Evolutionary conservation across 2,888 invertebrate species (phyloP).

Genomic region (Unio pictorum): DNA sequence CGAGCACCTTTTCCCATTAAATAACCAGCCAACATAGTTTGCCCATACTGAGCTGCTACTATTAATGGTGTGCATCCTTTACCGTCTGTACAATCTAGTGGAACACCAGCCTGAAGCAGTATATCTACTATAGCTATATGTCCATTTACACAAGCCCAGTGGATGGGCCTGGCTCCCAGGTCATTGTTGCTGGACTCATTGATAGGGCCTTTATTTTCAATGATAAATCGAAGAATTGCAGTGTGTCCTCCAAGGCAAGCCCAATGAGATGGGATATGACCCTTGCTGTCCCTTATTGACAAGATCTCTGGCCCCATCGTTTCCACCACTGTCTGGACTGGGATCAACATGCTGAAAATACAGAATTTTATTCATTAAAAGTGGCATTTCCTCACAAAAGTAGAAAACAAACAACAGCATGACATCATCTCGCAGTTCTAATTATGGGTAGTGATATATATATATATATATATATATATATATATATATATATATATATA

Average conservation of each 20-base stretch:
- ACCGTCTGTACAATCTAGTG: conserved; percentile 90
- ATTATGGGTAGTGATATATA: too few relatives aligned
- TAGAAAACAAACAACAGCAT: too few relatives aligned
- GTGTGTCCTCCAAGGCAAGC: conserved; percentile 90
- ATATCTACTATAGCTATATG: conserved; percentile 90
- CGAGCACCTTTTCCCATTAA: conserved; percentile 91
- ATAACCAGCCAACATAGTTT: conserved; percentile 91
- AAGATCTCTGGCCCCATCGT: conserved; percentile 82
- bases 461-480: too few relatives aligned
- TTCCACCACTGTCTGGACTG: conserved; percentile 87
- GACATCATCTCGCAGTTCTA: too few relatives aligned
- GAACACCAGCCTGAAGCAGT: conserved; percentile 80
- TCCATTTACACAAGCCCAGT: conserved; percentile 95
- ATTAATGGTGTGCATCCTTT: conserved; percentile 90
- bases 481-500: too few relatives aligned
- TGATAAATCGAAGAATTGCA: conserved; percentile 88
- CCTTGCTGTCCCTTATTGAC: conserved; percentile 89
- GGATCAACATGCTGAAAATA: conserved; percentile 81
- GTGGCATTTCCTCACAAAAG: too few relatives aligned
- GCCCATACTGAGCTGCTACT: conserved; percentile 91
- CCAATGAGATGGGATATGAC: conserved; percentile 95
- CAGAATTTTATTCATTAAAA: background rate
- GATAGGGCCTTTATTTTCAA: conserved; percentile 83
- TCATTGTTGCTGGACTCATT: conserved; percentile 90
- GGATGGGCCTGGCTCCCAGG: conserved; percentile 91